Evolutionary conservation across 2,888 invertebrate genomes (phyloP), one percentile per base, ranked within the genome.

Genomic region (Hyles lineata): DNA sequence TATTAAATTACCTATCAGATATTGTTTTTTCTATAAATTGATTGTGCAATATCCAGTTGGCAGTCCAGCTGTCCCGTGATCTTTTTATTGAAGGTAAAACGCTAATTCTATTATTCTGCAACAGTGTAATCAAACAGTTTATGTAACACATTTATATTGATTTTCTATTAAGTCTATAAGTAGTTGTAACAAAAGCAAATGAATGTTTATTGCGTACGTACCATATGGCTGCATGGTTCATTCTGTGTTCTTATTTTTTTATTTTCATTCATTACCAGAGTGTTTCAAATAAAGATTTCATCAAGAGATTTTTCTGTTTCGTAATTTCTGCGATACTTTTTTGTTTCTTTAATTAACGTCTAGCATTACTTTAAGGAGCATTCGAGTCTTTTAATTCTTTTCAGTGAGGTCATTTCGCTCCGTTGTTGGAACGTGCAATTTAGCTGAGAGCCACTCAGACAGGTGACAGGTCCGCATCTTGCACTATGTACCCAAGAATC

Each of bases 391-490:
- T 71, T 32, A 61, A 21, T 50, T 32, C 61, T 62, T 62, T 50
- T 71, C 61, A 62, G n/a, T 60, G 29, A 23, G 15, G 50, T 62
- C 17, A 52, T n/a, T 62, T 52, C 2, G 50, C 29, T 29, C 25
- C 19, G 60, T 23, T 23, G 50, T 50, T 43, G 23, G 21, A 43
- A 74, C 72, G 75, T 76, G 83, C 80, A 86, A 86, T 86, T 81
- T 79, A 74, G 81, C 75, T 86, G 80, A 86, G 76, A 85, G 85
- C 81, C 25, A 69, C 69, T 72, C 43, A 32, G 77, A 60, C 73
- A 71, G 70, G 71, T 67, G 76, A 74, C 79, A 77, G 74, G 77
- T 75, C 63, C 67, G 29, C 70, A 72, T 76, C 73, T 71, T 74
- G 72, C 70, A 52, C 50, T 83, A 83, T 80, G 80, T 79, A 75